Evolutionary conservation across 2,888 invertebrate genomes (phyloP).

Genomic region (Gymnocheta viridis): DNA sequence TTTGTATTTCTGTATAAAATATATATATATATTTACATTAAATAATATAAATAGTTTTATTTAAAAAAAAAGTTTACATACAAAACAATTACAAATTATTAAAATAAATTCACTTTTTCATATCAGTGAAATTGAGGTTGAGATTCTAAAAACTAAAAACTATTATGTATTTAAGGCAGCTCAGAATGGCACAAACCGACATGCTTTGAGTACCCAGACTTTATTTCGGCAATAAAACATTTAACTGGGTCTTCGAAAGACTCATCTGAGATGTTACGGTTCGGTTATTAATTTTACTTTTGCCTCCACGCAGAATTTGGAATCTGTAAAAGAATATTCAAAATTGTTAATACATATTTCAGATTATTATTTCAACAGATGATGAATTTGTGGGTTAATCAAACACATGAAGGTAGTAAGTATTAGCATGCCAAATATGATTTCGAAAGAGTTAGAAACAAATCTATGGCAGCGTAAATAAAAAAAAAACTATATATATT

Average conservation of each 20-base stretch:
- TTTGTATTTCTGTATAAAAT: no score
- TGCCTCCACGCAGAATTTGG: slow-evolving; percentile 48
- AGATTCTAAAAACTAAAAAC: slow-evolving; percentile 49
- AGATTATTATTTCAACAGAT: neutral
- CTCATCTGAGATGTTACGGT: slow-evolving; percentile 62
- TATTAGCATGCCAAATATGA: neutral
- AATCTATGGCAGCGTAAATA: neutral
- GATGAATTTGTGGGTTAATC: slow-evolving; percentile 10
- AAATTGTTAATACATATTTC: neutral
- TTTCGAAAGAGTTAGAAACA: neutral
- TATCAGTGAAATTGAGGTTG: slow-evolving; percentile 27
- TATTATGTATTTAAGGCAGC: neutral
- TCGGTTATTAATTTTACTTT: slow-evolving; percentile 49
- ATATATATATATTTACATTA: no score
- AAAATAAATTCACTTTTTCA: slow-evolving; percentile 31
- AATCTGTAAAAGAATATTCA: slow-evolving; percentile 51
- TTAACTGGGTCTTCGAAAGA: slow-evolving; percentile 58
- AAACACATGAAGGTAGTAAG: neutral
- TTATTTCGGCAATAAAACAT: slow-evolving; percentile 56
- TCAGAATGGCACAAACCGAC: slow-evolving; percentile 27
- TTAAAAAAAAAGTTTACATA: slow-evolving; percentile 15
- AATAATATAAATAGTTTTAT: slow-evolving; percentile 47
- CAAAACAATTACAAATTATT: slow-evolving; percentile 28
- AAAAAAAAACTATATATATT: neutral
- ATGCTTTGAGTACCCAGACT: slow-evolving; percentile 27